Percentiles rank a stretch among this genome's conserved stretches.
Evolutionary conservation across 92 coral and sea anemone genomes (phyloP).

Genomic region (Siderastrea siderea): DNA sequence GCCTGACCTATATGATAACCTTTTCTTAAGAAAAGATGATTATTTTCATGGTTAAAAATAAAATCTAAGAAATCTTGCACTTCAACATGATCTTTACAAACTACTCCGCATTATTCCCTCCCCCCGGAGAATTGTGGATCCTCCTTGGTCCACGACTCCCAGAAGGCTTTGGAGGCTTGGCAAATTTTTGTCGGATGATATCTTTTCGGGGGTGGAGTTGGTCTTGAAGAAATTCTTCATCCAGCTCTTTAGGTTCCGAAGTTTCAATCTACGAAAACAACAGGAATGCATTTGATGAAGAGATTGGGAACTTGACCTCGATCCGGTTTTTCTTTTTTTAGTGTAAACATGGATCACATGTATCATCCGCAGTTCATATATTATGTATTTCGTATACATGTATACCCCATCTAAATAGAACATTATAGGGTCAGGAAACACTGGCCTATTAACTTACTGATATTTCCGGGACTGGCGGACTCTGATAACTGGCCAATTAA

Average conservation of each 20-base stretch:
- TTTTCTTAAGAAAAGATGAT: neutral
- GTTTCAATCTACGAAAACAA: conserved; percentile 81
- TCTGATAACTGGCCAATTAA: too few species aligned
- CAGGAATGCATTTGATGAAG: neutral
- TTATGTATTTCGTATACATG: too few species aligned
- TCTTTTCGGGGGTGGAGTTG: conserved; percentile 94
- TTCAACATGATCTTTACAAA: neutral
- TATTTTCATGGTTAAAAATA: neutral
- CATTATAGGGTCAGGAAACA: too few species aligned
- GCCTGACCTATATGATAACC: neutral
- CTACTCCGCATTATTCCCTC: conserved; percentile 15
- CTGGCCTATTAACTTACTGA: too few species aligned
- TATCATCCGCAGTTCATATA: too few species aligned
- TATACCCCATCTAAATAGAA: too few species aligned
- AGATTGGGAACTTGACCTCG: neutral
- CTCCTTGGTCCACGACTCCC: conserved; percentile 93
- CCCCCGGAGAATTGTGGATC: conserved; percentile 61
- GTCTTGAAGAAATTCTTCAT: conserved; percentile 87
- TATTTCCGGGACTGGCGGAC: too few species aligned
- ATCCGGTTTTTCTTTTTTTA: too few species aligned
- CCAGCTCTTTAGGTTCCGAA: conserved; percentile 87
- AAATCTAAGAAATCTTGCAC: neutral
- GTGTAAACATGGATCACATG: too few species aligned
- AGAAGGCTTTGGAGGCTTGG: conserved; percentile 91
- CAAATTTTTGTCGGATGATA: conserved; percentile 93